Evolutionary conservation across 2,888 invertebrate species (phyloP), one percentile per base, ranked within the genome.

Genomic region (Parapristionchus giblindavisi): DNA sequence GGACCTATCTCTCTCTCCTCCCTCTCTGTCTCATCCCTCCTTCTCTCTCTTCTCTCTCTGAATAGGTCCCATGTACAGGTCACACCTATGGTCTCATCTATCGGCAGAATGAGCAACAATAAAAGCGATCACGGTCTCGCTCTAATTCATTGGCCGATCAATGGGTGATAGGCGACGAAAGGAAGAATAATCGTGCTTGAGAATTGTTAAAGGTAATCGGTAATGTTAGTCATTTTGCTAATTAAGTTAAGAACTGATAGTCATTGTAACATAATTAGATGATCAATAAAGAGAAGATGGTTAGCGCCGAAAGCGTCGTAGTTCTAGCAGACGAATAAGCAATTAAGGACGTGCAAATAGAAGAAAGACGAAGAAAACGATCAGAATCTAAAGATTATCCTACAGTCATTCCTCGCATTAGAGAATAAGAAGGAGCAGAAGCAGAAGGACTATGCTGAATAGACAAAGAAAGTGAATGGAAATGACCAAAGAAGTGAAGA

Each of bases 121-220:
- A n/a, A n/a, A n/a, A n/a, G n/a, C n/a, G n/a, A n/a, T n/a, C n/a
- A 43, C 61, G 43, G 17, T 27, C 40, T 65, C 40, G 34, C 63
- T 3, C n/a, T n/a, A n/a, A n/a, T n/a, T n/a, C n/a, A n/a, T 14
- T 8, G 8, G 11, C 43, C 14, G 27, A 21, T 29, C 43, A 65
- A 24, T 40, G 63, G 43, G 36, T 43, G 29, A 43, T 43, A 29
- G 24, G 36, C 29, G 24, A 43, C 21, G n/a, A 65, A 24, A n/a
- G n/a, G 63, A 65, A 65, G 63, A 65, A 61, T 61, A 2, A 40
- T 17, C 61, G 34, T 14, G 61, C n/a, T 40, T 36, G 40, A 61
- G 27, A 40, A 61, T 40, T 56, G 56, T 14, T 29, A 40, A 61
- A 61, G 38, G 63, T 65, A n/a, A n/a, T n/a, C n/a, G n/a, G n/a